phyloP scores from a whole-genome alignment of 2,888 invertebrate species.

The Tachystola acroxantha region DNA sequence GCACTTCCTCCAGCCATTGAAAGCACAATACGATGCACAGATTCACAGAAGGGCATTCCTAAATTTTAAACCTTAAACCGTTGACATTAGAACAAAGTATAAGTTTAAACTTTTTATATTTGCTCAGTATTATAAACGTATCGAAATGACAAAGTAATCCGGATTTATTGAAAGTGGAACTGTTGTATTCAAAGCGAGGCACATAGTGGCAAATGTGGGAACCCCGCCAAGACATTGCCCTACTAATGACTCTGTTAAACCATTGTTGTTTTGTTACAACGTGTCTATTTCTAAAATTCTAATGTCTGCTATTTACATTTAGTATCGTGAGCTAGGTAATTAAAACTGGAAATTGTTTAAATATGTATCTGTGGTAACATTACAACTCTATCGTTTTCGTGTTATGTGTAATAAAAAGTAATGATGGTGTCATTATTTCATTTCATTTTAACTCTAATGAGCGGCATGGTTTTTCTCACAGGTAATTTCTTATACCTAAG shows the following conservation, averaged over 20 bases:
- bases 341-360: conserved; percentile 4
- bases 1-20: conserved; percentile 62
- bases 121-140: conserved; percentile 8
- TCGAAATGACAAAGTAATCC: conserved; percentile 48
- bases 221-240: conserved; percentile 72
- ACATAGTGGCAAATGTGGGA: conserved; percentile 72
- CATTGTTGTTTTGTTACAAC: conserved; percentile 57
- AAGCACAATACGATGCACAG: conserved; percentile 48
- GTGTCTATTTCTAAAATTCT: conserved; percentile 21
- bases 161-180: conserved; percentile 70
- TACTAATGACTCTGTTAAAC: conserved; percentile 69
- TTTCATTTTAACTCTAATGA: no score
- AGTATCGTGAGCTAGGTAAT: not conserved
- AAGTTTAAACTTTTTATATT: conserved; percentile 7
- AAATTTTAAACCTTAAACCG: conserved; percentile 41
- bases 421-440: conserved; percentile 3
- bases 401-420: conserved; percentile 10
- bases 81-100: conserved; percentile 31
- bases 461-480: no score
- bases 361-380: conserved; percentile 2
- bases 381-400: conserved; percentile 4
- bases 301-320: not conserved
- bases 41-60: conserved; percentile 21
- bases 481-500: no score
- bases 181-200: conserved; percentile 61